These are phyloP conservation scores for Austrolebias charrua DNA, from an alignment of 2,797 vertebrate species.

Conservation along the genomic window DNA sequence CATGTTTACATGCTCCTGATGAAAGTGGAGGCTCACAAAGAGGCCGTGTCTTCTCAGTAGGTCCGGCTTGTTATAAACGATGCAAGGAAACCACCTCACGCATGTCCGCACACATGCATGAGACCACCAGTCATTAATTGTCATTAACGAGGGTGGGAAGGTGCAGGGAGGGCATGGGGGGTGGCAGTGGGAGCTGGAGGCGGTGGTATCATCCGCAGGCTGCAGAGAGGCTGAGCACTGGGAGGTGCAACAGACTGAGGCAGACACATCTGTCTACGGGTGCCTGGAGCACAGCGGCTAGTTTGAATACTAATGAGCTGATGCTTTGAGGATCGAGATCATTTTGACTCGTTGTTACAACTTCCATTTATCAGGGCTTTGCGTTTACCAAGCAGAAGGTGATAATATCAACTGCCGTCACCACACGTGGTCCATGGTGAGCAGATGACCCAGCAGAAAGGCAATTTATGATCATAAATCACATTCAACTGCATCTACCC, in stretches of 20 bases:
- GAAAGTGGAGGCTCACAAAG: conserved; percentile 57
- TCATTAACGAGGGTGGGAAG: conserved; percentile 63
- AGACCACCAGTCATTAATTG: conserved; percentile 59
- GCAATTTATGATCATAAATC: conserved; percentile 45
- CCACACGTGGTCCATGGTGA: conserved; percentile 51
- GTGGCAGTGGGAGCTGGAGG: conserved; percentile 28
- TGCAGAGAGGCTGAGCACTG: conserved; percentile 47
- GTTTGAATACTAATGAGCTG: conserved; percentile 57
- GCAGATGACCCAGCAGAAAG: conserved; percentile 43
- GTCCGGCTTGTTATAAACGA: conserved; percentile 66
- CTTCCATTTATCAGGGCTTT: conserved; percentile 5
- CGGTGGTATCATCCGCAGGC: conserved; percentile 31
- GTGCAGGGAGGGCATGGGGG: conserved; percentile 24
- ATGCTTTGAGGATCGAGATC: conserved; percentile 15
- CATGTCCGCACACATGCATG: conserved; percentile 32
- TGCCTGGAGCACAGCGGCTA: conserved; percentile 36
- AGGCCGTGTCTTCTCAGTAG: conserved; percentile 53
- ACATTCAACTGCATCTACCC: conserved; percentile 32
- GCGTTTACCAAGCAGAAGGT: conserved; percentile 9
- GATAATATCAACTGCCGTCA: conserved; percentile 30
- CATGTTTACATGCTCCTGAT: conserved; percentile 67
- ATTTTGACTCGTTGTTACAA: conserved; percentile 25
- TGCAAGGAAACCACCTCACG: conserved; percentile 56
- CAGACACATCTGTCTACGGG: conserved; percentile 48
- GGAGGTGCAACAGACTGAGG: conserved; percentile 48